Evolutionary conservation across 2,888 invertebrate genomes (phyloP), one percentile per base, ranked within the genome.

Genomic region (Dilophus febrilis): DNA sequence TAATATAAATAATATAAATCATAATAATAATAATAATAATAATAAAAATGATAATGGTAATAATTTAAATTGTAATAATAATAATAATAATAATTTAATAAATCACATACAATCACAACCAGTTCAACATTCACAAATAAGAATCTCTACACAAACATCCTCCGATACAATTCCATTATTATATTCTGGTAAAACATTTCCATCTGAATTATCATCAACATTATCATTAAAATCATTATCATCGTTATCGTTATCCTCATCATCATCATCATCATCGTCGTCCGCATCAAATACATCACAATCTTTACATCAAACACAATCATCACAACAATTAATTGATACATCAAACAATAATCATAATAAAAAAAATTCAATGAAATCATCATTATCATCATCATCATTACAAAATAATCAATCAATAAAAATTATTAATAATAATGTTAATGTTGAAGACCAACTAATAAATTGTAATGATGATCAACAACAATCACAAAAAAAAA

Each of bases 121-220:
- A 22, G 8, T 8, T 6, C 22, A 42, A 46, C 29, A 42, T 40
- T 8, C 40, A 41, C 37, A 43, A 42, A n/a, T 40, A 40, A 27
- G 35, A 17, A 22, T 22, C 4, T 30, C 34, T 33, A 16, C 28
- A 19, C 32, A 44, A 8, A 35, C 35, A n/a, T 45, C 45, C 14
- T 44, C 46, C 2, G 48, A 48, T 42, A 48, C 48, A 8, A 48
- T 48, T 22, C 48, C 48, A 36, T 40, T 48, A 19, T 37, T 48
- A 14, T 48, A 46, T 31, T 44, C 48, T 2, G 39, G 17, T 19
- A 26, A 2, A 22, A 26, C 14, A 35, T 26, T 35, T 32, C 37
- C 7, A 17, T 4, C 2, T 12, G 3, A 28, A 29, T n/a, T 29
- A 16, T 42, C 42, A 31, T 28, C 39, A 40, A 38, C 8, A 40